A percentile compares a stretch with the other conserved stretches of the same genome.
Conservation (phyloP, 2,113 vertebrate species). For the Pristiophorus japonicus region DNA sequence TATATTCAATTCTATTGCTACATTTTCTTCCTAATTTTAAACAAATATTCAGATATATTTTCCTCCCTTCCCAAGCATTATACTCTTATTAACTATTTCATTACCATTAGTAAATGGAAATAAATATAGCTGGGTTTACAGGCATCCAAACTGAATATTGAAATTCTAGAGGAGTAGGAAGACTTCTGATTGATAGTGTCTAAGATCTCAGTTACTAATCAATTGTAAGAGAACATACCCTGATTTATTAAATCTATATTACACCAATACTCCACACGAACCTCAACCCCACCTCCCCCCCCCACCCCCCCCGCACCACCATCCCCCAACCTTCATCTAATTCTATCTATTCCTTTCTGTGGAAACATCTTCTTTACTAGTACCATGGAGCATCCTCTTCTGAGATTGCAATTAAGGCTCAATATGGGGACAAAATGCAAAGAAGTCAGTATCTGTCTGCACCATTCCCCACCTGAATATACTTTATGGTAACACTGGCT, state of each 20-base stretch:
- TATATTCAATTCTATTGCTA: background rate
- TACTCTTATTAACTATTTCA: background rate
- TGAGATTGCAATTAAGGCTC: no score
- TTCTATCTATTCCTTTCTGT: no score
- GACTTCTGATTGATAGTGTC: background rate
- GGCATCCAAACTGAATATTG: background rate
- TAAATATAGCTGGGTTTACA: background rate
- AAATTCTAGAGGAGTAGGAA: background rate
- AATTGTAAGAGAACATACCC: background rate
- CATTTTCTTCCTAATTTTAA: background rate
- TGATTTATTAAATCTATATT: background rate
- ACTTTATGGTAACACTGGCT: background rate
- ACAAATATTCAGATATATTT: background rate
- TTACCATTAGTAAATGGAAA: background rate
- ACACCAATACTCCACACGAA: no score
- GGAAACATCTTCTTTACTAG: no score
- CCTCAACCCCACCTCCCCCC: no score
- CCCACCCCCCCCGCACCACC: no score
- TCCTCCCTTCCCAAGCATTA: background rate
- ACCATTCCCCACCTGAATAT: background rate
- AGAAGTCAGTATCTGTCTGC: background rate
- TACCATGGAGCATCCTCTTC: no score
- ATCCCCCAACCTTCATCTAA: no score
- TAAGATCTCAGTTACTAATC: background rate
- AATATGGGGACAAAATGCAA: no score